Evolutionary conservation across 2,113 vertebrate species (phyloP).

Genomic region (Scomber scombrus): DNA sequence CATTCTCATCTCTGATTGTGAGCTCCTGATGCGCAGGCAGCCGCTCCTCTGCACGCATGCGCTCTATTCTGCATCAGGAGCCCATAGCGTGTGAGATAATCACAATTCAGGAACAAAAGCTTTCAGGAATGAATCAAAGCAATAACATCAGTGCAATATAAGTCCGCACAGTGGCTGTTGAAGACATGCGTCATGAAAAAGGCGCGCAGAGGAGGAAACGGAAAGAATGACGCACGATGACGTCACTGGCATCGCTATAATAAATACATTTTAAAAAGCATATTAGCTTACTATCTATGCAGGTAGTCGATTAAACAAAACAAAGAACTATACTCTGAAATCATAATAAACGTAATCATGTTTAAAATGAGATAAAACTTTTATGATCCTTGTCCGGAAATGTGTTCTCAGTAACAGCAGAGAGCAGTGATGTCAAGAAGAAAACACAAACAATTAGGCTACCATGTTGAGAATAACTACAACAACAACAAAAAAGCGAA

Average conservation of each 20-base stretch:
- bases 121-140: neutral
- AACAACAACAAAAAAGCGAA: no score
- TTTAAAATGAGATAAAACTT: no score
- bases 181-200: neutral
- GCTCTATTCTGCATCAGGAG: neutral
- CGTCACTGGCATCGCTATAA: neutral
- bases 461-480: no score
- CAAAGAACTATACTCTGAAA: no score
- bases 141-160: neutral
- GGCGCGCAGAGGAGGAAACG: conserved; percentile 46
- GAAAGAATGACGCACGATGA: conserved; percentile 69
- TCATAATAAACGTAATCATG: no score
- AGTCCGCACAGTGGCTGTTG: neutral
- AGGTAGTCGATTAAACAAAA: no score
- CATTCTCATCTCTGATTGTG: conserved; percentile 22
- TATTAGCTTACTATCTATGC: no score
- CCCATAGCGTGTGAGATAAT: conserved; percentile 2
- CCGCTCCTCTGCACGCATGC: conserved; percentile 42
- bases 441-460: no score
- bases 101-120: neutral
- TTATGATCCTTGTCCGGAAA: no score
- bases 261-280: no score
- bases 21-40: neutral
- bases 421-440: no score
- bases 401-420: no score